Percentiles rank a stretch among this genome's conserved stretches.
Conservation (phyloP, 2,888 invertebrate species). For the Limnephilus auricula region DNA sequence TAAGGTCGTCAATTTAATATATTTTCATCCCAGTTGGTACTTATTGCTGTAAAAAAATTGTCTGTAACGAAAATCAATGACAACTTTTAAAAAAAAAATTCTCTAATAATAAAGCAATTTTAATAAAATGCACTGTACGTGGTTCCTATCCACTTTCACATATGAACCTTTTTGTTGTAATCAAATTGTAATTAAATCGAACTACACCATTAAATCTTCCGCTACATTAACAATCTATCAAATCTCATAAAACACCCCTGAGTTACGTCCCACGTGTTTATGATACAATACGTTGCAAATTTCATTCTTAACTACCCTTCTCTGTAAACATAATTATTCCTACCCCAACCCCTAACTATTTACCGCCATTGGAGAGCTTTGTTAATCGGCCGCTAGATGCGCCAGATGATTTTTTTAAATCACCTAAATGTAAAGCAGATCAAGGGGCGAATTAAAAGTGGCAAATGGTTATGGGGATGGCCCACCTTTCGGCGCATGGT, state of each 20-base stretch:
- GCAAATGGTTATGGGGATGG: conserved; percentile 22
- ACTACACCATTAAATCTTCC: neutral
- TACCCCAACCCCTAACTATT: conserved; percentile 2
- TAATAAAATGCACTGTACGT: neutral
- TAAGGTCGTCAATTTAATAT: neutral
- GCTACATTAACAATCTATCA: conserved; percentile 40
- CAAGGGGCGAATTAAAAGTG: conserved; percentile 27
- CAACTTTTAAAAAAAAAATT: neutral
- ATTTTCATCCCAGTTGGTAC: neutral
- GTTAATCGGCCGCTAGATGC: conserved; percentile 31
- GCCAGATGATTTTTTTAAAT: conserved; percentile 51
- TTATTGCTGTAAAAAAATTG: neutral
- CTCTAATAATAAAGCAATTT: neutral
- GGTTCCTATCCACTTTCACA: neutral
- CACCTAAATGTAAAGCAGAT: conserved; percentile 35
- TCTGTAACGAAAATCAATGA: neutral
- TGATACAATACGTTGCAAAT: conserved; percentile 40
- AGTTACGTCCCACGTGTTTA: conserved; percentile 33
- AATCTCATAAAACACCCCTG: conserved; percentile 23
- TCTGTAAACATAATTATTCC: neutral
- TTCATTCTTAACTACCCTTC: conserved; percentile 15
- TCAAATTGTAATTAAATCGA: neutral
- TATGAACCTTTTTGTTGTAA: neutral
- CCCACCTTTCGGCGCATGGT: conserved; percentile 32
- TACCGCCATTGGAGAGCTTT: conserved; percentile 22